Conservation (phyloP, 2,888 invertebrate genomes). For the Syritta pipiens region DNA sequence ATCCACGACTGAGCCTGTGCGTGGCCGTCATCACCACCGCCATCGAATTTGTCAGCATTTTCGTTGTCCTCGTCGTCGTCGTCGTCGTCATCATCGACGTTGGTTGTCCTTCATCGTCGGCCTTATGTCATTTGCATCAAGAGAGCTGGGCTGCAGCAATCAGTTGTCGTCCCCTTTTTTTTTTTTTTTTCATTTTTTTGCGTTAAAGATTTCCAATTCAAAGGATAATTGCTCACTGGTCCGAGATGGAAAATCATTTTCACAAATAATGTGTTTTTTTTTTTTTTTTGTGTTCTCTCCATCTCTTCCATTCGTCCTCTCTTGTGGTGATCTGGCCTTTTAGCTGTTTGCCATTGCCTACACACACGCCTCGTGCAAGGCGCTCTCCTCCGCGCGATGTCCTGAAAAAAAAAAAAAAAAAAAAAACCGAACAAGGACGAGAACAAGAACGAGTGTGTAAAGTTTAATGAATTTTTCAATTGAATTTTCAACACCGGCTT, state of each 20-base stretch:
- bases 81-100: slow-evolving; percentile 6
- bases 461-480: slow-evolving; percentile 67
- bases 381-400: slow-evolving; percentile 3
- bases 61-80: background rate
- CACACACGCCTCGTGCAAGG: background rate
- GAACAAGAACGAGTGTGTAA: slow-evolving; percentile 44
- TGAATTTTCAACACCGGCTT: slow-evolving; percentile 63
- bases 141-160: slow-evolving; percentile 31
- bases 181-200: slow-evolving; percentile 74
- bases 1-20: background rate
- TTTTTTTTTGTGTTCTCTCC: no score
- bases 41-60: slow-evolving; percentile 38
- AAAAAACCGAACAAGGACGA: no score
- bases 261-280: slow-evolving; percentile 52
- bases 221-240: slow-evolving; percentile 75
- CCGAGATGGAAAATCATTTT: slow-evolving; percentile 65
- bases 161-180: no score
- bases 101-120: slow-evolving; percentile 2
- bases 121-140: slow-evolving; percentile 57
- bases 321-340: slow-evolving; percentile 13
- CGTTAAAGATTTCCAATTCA: slow-evolving; percentile 72
- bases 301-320: background rate
- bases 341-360: slow-evolving; percentile 6
- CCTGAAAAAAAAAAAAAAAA: no score
- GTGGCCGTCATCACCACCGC: slow-evolving; percentile 28